Percentiles rank a stretch among this genome's conserved stretches.
Conservation (phyloP, 2,113 vertebrate species). For the Ciconia stormi region DNA sequence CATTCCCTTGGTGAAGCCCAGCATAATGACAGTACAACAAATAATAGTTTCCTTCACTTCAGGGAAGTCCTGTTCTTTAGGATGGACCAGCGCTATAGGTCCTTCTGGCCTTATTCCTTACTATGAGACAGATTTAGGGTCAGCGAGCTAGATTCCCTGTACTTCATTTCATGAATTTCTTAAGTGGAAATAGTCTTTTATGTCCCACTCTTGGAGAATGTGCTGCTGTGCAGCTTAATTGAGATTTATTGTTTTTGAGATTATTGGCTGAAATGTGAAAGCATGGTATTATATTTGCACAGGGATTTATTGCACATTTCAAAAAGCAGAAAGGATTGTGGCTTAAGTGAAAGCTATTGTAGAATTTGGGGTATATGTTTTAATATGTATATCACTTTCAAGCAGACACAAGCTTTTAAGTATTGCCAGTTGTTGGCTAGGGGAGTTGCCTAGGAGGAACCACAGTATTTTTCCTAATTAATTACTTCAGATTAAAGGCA, state of each 20-base stretch:
- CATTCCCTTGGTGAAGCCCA: neutral
- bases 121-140: neutral
- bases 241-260: constrained; percentile 4
- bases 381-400: neutral
- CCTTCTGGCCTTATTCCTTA: neutral
- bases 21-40: neutral
- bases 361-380: neutral
- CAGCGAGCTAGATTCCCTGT: neutral
- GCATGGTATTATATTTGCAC: neutral
- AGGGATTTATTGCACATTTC: neutral
- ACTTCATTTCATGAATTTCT: neutral
- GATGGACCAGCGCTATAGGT: neutral
- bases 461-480: constrained; percentile 9
- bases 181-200: neutral
- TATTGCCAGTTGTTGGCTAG: neutral
- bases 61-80: neutral
- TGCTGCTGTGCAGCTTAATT: neutral
- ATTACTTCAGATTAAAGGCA: constrained; percentile 28
- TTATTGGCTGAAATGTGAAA: neutral
- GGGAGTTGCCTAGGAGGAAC: neutral
- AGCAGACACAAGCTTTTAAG: neutral
- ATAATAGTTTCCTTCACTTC: neutral
- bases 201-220: neutral
- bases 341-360: neutral
- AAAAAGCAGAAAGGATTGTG: neutral